These are phyloP conservation scores for Oostethus manadensis DNA, from an alignment of 2,113 vertebrate genomes.

Conservation along the genomic window DNA sequence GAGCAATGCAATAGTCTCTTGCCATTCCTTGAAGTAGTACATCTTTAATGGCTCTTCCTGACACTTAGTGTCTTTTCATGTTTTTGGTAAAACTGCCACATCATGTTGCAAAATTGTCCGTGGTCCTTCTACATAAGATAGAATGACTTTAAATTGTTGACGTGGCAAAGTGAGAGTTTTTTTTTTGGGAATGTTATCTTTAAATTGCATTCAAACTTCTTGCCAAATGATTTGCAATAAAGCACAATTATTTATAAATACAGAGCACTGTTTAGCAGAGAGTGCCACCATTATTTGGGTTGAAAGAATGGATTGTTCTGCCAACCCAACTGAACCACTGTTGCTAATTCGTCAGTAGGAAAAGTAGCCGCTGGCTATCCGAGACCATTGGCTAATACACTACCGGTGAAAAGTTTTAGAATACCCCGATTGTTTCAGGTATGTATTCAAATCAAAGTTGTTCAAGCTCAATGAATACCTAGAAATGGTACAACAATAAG, in stretches of 20 bases:
- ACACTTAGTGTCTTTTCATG: slow-evolving; percentile 47
- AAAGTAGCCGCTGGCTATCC: too few species aligned
- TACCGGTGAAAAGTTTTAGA: too few species aligned
- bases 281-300: too few species aligned
- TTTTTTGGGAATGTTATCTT: neutral
- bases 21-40: slow-evolving; percentile 40
- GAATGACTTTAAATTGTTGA: slow-evolving; percentile 40
- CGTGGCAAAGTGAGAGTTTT: slow-evolving; percentile 10
- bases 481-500: too few species aligned
- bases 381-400: too few species aligned
- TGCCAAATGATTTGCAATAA: neutral
- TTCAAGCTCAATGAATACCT: too few species aligned
- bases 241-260: neutral
- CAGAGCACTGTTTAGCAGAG: too few species aligned
- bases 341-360: too few species aligned
- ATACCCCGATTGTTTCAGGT: too few species aligned
- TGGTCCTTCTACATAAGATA: slow-evolving; percentile 5
- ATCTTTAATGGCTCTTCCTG: slow-evolving; percentile 47
- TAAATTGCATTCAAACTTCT: neutral
- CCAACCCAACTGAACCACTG: too few species aligned
- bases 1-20: slow-evolving; percentile 52
- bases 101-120: slow-evolving; percentile 41
- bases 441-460: too few species aligned
- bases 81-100: slow-evolving; percentile 51
- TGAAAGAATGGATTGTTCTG: too few species aligned